Percentiles rank a stretch among this genome's conserved stretches.
Conservation (phyloP, 1,140 invertebrate genomes). For the Whitmania pigra region DNA sequence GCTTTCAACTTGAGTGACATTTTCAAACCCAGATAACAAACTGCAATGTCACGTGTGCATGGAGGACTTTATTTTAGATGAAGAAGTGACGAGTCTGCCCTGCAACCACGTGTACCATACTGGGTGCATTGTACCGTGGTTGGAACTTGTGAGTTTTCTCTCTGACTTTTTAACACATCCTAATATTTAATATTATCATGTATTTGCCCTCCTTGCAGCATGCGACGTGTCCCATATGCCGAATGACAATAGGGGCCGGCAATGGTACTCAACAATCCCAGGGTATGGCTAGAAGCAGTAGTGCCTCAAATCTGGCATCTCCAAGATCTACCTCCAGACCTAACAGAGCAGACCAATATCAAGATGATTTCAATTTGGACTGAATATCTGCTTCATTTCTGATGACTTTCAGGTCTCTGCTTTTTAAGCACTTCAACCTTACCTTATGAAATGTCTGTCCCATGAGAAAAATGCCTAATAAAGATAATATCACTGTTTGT, state of each 20-base stretch:
- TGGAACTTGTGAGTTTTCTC: slow-evolving; percentile 59
- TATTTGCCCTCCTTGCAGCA: slow-evolving; percentile 49
- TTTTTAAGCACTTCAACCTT: too few relatives aligned
- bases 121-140: slow-evolving; percentile 83
- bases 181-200: slow-evolving; percentile 3
- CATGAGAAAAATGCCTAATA: too few relatives aligned
- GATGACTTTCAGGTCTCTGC: too few relatives aligned
- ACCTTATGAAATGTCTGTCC: too few relatives aligned
- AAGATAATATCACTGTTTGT: background rate
- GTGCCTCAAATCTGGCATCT: too few relatives aligned
- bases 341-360: too few relatives aligned
- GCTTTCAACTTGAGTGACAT: background rate
- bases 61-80: slow-evolving; percentile 74
- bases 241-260: slow-evolving; percentile 53
- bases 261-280: too few relatives aligned
- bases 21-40: slow-evolving; percentile 50
- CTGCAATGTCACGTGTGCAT: slow-evolving; percentile 91
- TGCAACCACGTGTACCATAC: slow-evolving; percentile 86
- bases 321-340: too few relatives aligned
- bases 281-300: too few relatives aligned
- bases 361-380: too few relatives aligned
- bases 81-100: slow-evolving; percentile 69
- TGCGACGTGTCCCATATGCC: slow-evolving; percentile 86
- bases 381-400: too few relatives aligned
- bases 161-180: background rate